phyloP scores from a whole-genome alignment of 2,888 invertebrate species.

The Lagria hirta region DNA sequence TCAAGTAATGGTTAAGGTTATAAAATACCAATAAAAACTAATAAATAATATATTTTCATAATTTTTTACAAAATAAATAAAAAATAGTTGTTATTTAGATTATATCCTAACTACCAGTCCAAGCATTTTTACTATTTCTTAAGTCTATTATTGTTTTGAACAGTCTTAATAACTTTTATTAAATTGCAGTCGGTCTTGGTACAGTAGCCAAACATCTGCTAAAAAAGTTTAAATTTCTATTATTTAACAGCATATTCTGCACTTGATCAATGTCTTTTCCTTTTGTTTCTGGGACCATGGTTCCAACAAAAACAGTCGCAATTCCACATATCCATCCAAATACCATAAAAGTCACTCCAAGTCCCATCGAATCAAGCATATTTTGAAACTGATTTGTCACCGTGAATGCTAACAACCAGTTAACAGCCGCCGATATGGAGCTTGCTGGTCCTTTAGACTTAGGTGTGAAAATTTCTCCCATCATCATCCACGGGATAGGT shows the following conservation, averaged over 20 bases:
- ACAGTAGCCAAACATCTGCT: too few relatives aligned
- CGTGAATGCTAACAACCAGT: conserved; percentile 69
- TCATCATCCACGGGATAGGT: conserved; percentile 73
- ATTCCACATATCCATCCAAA: conserved; percentile 64
- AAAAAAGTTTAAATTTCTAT: conserved; percentile 1
- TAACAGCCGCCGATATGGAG: conserved; percentile 67
- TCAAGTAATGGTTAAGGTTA: too few relatives aligned
- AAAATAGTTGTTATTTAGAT: too few relatives aligned
- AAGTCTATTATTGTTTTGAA: too few relatives aligned
- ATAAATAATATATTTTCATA: too few relatives aligned
- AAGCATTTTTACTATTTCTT: too few relatives aligned
- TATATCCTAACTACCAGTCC: too few relatives aligned
- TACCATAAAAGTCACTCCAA: conserved; percentile 66
- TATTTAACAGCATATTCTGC: conserved; percentile 54
- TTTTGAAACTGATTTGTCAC: conserved; percentile 66
- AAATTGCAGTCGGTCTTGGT: too few relatives aligned
- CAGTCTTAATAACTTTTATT: conserved; percentile 2
- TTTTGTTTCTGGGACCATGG: conserved; percentile 71
- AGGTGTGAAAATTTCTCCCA: conserved; percentile 67
- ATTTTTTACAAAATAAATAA: too few relatives aligned
- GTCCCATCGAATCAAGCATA: conserved; percentile 58
- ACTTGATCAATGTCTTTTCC: conserved; percentile 60
- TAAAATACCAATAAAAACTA: too few relatives aligned
- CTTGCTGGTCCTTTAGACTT: conserved; percentile 66
- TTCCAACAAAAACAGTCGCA: conserved; percentile 64